Evolutionary conservation across 2,797 vertebrate species (phyloP).

Genomic region (Fistularia tabacaria): DNA sequence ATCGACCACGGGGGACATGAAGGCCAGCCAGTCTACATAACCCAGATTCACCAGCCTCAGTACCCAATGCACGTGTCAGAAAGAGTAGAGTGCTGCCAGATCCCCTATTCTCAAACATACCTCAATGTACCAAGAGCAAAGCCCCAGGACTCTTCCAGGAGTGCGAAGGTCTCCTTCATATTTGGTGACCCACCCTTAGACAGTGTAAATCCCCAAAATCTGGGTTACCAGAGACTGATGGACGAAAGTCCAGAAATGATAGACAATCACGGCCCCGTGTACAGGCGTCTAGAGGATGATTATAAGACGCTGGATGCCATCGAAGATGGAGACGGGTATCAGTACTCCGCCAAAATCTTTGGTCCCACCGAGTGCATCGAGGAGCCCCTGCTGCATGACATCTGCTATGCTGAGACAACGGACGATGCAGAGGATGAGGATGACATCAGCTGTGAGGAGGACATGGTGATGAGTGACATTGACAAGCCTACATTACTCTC

Average conservation of each 20-base stretch:
- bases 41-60: constrained; percentile 82
- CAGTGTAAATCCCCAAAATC: constrained; percentile 84
- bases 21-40: constrained; percentile 85
- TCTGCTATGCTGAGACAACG: constrained; percentile 95
- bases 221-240: constrained; percentile 93
- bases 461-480: constrained; percentile 85
- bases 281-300: constrained; percentile 83
- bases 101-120: constrained; percentile 78
- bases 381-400: constrained; percentile 93
- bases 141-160: constrained; percentile 86
- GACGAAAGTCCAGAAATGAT: constrained; percentile 88
- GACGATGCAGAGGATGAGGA: constrained; percentile 98
- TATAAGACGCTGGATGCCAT: constrained; percentile 87
- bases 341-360: constrained; percentile 89
- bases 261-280: constrained; percentile 87
- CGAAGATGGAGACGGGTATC: constrained; percentile 84
- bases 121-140: constrained; percentile 83
- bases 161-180: constrained; percentile 97
- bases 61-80: constrained; percentile 77
- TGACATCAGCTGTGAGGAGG: constrained; percentile 97
- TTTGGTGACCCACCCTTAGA: constrained; percentile 92
- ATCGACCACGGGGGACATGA: constrained; percentile 77
- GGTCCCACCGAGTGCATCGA: constrained; percentile 86
- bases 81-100: constrained; percentile 76
- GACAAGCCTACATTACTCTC: constrained; percentile 86